These are phyloP conservation scores for Drosophila stalkeri DNA, from an alignment of 2,888 invertebrate species.

Conservation along the genomic window DNA sequence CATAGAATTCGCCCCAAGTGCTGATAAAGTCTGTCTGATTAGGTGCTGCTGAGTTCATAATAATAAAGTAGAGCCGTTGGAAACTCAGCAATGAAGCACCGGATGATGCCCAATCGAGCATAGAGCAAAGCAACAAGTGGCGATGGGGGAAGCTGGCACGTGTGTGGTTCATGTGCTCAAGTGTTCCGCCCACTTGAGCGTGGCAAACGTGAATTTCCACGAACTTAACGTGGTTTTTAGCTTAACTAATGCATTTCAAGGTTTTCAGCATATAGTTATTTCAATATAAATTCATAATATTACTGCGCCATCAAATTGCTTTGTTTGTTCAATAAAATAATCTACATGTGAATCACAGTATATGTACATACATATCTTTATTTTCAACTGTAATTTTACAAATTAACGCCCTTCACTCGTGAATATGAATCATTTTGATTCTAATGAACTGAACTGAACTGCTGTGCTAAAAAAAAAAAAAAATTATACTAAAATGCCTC, in stretches of 20 bases:
- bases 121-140: not conserved
- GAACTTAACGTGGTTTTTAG: constrained; percentile 21
- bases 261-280: constrained; percentile 3
- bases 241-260: constrained; percentile 35
- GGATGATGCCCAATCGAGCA: constrained; percentile 25
- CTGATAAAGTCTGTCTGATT: constrained; percentile 41
- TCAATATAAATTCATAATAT: constrained; percentile 27
- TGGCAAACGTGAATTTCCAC: constrained; percentile 4
- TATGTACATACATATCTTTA: constrained; percentile 7
- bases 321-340: constrained; percentile 25
- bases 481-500: constrained; percentile 7
- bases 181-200: not conserved
- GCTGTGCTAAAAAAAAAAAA: not conserved
- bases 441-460: not conserved
- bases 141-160: constrained; percentile 23
- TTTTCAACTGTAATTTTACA: not conserved
- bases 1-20: constrained; percentile 26
- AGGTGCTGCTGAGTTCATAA: constrained; percentile 16
- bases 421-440: constrained; percentile 14
- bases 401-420: constrained; percentile 11
- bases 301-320: constrained; percentile 44
- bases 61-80: constrained; percentile 19
- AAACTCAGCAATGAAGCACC: constrained; percentile 22
- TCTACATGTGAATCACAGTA: constrained; percentile 42
- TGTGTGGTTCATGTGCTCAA: constrained; percentile 20